Evolutionary conservation across 1,140 invertebrate genomes (phyloP).

Genomic region (Teleogryllus occipitalis): DNA sequence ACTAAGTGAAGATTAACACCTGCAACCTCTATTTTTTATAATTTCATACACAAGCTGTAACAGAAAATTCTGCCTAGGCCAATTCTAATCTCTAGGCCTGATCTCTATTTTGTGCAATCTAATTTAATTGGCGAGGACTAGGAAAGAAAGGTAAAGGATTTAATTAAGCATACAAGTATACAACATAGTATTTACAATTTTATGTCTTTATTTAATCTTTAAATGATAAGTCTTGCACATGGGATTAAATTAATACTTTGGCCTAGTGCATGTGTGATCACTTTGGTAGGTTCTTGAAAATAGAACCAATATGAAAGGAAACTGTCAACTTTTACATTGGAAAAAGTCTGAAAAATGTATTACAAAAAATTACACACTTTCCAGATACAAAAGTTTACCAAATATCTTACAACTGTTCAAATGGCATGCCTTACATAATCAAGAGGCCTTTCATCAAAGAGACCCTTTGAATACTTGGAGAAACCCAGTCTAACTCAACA

Average conservation of each 20-base stretch:
- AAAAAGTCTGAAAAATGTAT: slow-evolving; percentile 24
- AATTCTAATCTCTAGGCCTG: too few relatives aligned
- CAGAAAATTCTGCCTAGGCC: too few relatives aligned
- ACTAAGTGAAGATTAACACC: too few relatives aligned
- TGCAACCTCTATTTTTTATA: too few relatives aligned
- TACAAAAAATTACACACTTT: slow-evolving; percentile 21
- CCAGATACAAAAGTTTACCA: slow-evolving; percentile 19
- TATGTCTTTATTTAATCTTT: slow-evolving; percentile 32
- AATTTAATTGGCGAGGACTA: neutral
- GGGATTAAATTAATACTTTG: slow-evolving; percentile 46
- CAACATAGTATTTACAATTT: slow-evolving; percentile 13
- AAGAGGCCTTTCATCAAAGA: slow-evolving; percentile 10
- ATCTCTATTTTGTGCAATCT: too few relatives aligned
- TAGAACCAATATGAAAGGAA: slow-evolving; percentile 17
- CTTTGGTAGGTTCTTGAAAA: slow-evolving; percentile 20
- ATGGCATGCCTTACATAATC: neutral
- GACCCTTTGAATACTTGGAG: slow-evolving; percentile 10
- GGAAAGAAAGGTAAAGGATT: neutral
- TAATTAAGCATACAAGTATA: neutral
- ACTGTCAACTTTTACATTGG: slow-evolving; percentile 20
- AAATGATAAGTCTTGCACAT: slow-evolving; percentile 43
- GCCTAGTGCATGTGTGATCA: slow-evolving; percentile 30
- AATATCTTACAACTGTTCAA: slow-evolving; percentile 21
- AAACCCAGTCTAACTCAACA: slow-evolving; percentile 20
- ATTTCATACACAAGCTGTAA: too few relatives aligned